Evolutionary conservation across 1,140 invertebrate species (phyloP).

Genomic region (Cepaea nemoralis): DNA sequence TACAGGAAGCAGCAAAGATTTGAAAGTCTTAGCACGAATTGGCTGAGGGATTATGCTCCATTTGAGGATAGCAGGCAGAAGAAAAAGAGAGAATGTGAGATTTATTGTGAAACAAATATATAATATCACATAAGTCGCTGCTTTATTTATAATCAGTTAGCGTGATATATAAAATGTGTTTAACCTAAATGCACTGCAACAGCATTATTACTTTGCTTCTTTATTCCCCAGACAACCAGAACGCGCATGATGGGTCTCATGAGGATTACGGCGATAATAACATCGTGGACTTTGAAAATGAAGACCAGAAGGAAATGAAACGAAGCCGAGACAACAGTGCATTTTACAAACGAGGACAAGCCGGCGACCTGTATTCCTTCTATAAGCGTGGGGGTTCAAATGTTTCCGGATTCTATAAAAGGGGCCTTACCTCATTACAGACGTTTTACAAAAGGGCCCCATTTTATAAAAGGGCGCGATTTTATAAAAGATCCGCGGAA

Average conservation of each 20-base stretch:
- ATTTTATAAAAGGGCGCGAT: constrained; percentile 15
- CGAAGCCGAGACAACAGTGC: neutral
- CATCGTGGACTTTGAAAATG: neutral
- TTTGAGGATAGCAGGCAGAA: too few species aligned
- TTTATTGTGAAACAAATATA: neutral
- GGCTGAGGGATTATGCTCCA: too few species aligned
- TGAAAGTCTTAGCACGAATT: too few species aligned
- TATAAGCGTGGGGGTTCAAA: neutral
- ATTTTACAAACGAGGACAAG: constrained; percentile 1
- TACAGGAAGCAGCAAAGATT: too few species aligned
- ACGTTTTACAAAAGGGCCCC: too few species aligned
- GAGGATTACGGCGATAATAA: neutral
- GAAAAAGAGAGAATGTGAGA: too few species aligned
- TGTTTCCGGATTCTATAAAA: neutral
- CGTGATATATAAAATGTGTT: neutral
- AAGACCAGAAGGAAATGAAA: neutral
- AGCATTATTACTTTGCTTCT: neutral
- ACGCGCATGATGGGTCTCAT: neutral
- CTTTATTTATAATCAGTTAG: too few species aligned
- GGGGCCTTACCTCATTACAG: neutral
- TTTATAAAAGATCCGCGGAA: neutral
- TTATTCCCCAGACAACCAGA: neutral
- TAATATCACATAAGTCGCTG: neutral
- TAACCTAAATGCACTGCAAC: too few species aligned
- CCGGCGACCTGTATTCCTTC: too few species aligned